Evolutionary conservation across 37 sponge, comb jelly and placozoan genomes (phyloP).

Genomic region (Ianthella basta): DNA sequence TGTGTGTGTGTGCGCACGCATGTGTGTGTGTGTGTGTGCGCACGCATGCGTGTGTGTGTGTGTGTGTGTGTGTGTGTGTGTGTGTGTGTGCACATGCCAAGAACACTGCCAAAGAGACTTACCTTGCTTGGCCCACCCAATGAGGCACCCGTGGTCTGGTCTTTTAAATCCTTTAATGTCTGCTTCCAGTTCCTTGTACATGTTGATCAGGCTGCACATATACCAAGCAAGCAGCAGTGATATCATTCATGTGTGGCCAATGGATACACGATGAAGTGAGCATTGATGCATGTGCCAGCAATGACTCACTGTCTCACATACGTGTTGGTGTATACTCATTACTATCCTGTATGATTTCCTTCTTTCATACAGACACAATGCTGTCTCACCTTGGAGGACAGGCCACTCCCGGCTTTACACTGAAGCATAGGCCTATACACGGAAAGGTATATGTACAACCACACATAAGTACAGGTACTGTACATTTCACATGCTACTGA

Average conservation of each 20-base stretch:
- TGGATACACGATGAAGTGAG: too few species aligned
- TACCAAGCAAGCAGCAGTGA: background rate
- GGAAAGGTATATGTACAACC: background rate
- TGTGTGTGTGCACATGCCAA: too few species aligned
- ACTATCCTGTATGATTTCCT: background rate
- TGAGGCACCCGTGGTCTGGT: slow-evolving; percentile 89
- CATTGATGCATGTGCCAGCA: too few species aligned
- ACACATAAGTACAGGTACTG: background rate
- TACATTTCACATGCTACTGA: too few species aligned
- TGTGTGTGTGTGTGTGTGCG: too few species aligned
- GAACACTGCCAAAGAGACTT: background rate
- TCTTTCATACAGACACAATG: background rate
- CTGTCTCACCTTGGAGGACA: slow-evolving; percentile 79
- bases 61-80: too few species aligned
- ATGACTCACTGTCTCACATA: background rate
- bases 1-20: background rate
- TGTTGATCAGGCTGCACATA: slow-evolving; percentile 83
- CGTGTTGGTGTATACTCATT: background rate
- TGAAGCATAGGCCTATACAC: slow-evolving; percentile 89
- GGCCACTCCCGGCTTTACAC: slow-evolving; percentile 83
- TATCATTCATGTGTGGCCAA: background rate
- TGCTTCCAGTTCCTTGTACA: slow-evolving; percentile 84
- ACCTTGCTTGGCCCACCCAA: slow-evolving; percentile 97
- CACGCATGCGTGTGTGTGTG: too few species aligned
- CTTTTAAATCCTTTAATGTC: slow-evolving; percentile 79